Evolutionary conservation across 1,140 invertebrate genomes (phyloP).

Genomic region (Drosophila baimaii): DNA sequence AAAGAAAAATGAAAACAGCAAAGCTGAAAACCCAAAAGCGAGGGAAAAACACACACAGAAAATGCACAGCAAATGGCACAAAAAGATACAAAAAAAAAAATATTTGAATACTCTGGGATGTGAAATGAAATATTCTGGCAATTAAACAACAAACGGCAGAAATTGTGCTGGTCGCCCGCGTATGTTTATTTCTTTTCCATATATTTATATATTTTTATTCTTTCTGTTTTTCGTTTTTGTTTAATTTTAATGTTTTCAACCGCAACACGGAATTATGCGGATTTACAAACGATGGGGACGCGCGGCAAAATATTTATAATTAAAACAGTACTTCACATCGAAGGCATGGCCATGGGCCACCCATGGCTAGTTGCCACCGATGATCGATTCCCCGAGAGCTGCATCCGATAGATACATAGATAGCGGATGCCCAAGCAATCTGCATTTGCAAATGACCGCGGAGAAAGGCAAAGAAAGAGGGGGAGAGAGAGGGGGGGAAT

Average conservation of each 20-base stretch:
- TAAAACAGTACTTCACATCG: constrained; percentile 49
- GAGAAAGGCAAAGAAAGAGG: constrained; percentile 21
- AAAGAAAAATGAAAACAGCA: constrained; percentile 14
- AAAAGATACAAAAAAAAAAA: constrained; percentile 9
- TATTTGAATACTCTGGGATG: constrained; percentile 45
- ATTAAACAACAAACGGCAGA: constrained; percentile 65
- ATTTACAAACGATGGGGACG: constrained; percentile 52
- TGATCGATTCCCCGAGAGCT: constrained; percentile 23
- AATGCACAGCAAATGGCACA: constrained; percentile 47
- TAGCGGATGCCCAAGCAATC: constrained; percentile 64
- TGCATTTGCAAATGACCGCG: constrained; percentile 73
- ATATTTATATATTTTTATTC: constrained; percentile 13
- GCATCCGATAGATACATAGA: constrained; percentile 32
- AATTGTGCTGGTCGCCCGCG: constrained; percentile 15
- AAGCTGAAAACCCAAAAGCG: constrained; percentile 21
- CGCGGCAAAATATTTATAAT: constrained; percentile 65
- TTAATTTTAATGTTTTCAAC: constrained; percentile 63
- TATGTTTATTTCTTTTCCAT: constrained; percentile 13
- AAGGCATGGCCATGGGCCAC: constrained; percentile 23
- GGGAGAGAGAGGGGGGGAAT: neutral
- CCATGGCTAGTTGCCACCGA: constrained; percentile 7
- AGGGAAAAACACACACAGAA: constrained; percentile 21
- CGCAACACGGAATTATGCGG: constrained; percentile 72
- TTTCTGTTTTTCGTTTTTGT: constrained; percentile 15
- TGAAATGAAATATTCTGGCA: constrained; percentile 76